Conservation (phyloP, 2,113 vertebrate genomes). For the Microtus pennsylvanicus region DNA sequence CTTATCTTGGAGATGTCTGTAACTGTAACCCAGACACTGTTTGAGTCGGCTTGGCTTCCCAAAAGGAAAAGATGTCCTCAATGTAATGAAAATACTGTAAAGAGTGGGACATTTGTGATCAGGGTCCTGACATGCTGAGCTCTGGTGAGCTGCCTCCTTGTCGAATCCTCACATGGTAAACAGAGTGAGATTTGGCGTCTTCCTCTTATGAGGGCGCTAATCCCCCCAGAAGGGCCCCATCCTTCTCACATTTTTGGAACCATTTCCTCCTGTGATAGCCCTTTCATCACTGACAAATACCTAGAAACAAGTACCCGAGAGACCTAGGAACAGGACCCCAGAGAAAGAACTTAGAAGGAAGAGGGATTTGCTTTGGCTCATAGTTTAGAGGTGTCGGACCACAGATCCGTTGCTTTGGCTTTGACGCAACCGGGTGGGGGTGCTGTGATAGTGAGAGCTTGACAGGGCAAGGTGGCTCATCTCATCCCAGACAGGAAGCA, state of each 20-base stretch:
- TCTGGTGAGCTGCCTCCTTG: neutral
- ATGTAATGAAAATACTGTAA: neutral
- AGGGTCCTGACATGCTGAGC: neutral
- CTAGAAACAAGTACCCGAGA: neutral
- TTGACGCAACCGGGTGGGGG: neutral
- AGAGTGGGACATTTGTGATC: rapidly evolving
- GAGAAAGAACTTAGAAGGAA: neutral
- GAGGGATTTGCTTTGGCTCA: neutral
- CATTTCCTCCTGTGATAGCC: neutral
- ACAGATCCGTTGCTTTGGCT: neutral
- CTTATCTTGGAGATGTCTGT: neutral
- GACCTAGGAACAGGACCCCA: neutral
- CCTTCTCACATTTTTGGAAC: neutral
- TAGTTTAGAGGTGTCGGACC: neutral
- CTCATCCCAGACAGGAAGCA: neutral
- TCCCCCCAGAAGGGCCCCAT: neutral
- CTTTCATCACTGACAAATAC: neutral
- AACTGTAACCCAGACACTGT: neutral
- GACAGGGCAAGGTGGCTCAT: neutral
- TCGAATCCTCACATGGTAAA: neutral
- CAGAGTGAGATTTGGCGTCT: neutral
- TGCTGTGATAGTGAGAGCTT: neutral
- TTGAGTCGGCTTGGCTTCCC: neutral
- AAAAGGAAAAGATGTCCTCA: too few species aligned
- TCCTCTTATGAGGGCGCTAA: neutral